phyloP scores from a whole-genome alignment of 30 jellyfish, hydroid and myxozoan species.

The Morbakka virulenta region DNA sequence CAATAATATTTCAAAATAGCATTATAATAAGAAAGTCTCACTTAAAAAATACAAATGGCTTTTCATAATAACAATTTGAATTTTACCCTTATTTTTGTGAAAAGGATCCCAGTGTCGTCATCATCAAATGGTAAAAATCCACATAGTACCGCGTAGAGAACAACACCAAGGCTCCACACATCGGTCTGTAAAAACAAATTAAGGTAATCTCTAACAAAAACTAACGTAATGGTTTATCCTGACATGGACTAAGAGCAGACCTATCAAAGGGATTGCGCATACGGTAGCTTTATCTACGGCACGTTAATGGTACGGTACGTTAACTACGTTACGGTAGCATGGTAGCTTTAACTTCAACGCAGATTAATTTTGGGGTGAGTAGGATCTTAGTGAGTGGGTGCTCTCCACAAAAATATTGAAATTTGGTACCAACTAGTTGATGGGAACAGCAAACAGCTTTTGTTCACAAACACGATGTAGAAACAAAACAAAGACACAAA shows the following conservation, averaged over 20 bases:
- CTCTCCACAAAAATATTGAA: no score
- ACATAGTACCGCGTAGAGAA: conserved; percentile 74
- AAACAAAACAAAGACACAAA: no score
- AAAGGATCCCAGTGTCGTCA: conserved; percentile 53
- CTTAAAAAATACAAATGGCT: neutral
- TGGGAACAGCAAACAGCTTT: no score
- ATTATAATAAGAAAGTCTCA: neutral
- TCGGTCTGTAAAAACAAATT: conserved; percentile 74
- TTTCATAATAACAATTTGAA: neutral
- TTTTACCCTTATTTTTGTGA: conserved; percentile 60
- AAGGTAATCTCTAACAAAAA: neutral
- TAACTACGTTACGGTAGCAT: no score
- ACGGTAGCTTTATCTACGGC: neutral
- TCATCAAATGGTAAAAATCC: conserved; percentile 89
- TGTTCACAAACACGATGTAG: no score
- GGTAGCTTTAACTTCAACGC: no score
- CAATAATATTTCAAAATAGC: neutral
- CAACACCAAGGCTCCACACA: conserved; percentile 92
- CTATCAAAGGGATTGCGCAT: neutral
- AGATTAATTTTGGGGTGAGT: no score
- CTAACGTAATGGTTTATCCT: neutral
- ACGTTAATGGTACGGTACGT: no score
- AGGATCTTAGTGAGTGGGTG: no score
- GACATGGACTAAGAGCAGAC: neutral
- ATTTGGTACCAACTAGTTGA: no score